phyloP scores from a whole-genome alignment of 2,888 invertebrate species.

The Luperina nickerlii region DNA sequence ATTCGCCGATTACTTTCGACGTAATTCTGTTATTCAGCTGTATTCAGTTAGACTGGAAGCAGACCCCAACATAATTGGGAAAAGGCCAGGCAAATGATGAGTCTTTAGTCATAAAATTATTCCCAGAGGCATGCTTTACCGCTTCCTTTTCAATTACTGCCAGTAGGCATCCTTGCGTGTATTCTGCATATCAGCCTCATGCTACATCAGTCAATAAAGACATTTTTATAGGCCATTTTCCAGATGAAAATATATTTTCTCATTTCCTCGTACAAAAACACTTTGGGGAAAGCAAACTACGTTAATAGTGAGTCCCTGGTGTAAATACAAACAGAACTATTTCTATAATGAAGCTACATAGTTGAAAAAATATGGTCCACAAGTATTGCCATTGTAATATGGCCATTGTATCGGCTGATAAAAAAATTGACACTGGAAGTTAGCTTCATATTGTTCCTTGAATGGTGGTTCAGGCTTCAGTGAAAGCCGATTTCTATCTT shows the following conservation, averaged over 20 bases:
- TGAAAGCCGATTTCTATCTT: neutral
- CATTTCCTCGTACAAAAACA: neutral
- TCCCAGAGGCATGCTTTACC: neutral
- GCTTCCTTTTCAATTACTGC: constrained; percentile 16
- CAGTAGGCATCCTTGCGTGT: neutral
- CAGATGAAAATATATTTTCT: constrained; percentile 9
- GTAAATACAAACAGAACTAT: constrained; percentile 2
- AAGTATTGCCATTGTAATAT: neutral
- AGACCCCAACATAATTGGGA: too few relatives aligned
- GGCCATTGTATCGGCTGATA: neutral
- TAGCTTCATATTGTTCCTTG: neutral
- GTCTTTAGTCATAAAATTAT: too few relatives aligned
- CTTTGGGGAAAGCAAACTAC: constrained; percentile 13
- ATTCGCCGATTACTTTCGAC: too few relatives aligned
- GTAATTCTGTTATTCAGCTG: too few relatives aligned
- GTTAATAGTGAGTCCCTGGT: constrained; percentile 1
- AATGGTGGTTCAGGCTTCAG: neutral
- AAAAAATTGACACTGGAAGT: neutral
- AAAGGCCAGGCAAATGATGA: too few relatives aligned
- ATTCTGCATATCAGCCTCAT: neutral
- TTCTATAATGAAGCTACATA: neutral
- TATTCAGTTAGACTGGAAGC: too few relatives aligned
- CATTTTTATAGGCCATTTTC: constrained; percentile 11
- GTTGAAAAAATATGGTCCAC: neutral
- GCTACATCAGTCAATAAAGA: constrained; percentile 12